Conservation (phyloP, 1,140 invertebrate species). For the Anastatus disparis region DNA sequence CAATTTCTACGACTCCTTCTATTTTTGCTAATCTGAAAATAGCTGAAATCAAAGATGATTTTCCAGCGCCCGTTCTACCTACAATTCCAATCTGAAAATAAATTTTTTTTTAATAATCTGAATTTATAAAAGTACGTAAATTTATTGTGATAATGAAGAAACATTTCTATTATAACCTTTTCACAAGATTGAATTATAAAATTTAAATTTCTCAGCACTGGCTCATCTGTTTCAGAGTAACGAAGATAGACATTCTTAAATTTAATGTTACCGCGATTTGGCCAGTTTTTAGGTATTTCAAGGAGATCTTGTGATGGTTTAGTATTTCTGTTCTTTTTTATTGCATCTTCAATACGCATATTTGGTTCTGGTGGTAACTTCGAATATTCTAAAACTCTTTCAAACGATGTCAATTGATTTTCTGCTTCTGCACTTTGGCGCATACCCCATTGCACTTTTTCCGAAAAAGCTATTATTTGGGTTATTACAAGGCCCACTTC, state of each 20-base stretch:
- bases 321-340: background rate
- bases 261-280: background rate
- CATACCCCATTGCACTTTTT: conserved; percentile 2
- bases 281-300: conserved; percentile 22
- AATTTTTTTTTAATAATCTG: no score
- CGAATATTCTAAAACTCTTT: conserved; percentile 17
- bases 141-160: no score
- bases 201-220: conserved; percentile 11
- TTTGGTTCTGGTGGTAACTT: conserved; percentile 1
- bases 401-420: conserved; percentile 12
- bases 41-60: conserved; percentile 26
- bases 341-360: background rate
- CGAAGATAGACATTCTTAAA: conserved; percentile 18
- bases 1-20: conserved; percentile 27
- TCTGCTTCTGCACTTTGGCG: conserved; percentile 1
- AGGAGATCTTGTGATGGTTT: background rate
- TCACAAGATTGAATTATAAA: background rate
- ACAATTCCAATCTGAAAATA: conserved; percentile 29
- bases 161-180: background rate
- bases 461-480: conserved; percentile 1
- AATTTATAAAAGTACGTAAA: background rate
- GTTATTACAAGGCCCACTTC: conserved; percentile 24
- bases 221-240: background rate
- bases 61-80: conserved; percentile 30
- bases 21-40: conserved; percentile 8